These are phyloP conservation scores for Ceratotherium simum DNA, from an alignment of 2,113 vertebrate genomes.

Conservation along the genomic window DNA sequence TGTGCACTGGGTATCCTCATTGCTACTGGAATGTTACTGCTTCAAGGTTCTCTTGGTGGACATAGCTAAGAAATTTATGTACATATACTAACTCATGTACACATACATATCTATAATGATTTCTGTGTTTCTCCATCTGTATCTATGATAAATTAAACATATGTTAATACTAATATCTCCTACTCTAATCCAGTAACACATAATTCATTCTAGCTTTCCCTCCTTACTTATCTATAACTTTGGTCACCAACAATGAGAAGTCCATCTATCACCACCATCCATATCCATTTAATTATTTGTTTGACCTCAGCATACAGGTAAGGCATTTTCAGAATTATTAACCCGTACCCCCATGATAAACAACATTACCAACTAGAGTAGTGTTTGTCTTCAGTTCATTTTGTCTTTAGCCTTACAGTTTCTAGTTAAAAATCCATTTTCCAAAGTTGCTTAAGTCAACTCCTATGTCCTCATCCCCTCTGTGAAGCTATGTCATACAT, in stretches of 20 bases:
- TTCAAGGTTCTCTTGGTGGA: background rate
- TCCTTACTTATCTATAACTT: background rate
- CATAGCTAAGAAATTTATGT: background rate
- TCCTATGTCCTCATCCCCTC: background rate
- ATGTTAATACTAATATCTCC: slow-evolving; percentile 46
- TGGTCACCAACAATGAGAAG: background rate
- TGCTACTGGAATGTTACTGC: background rate
- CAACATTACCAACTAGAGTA: background rate
- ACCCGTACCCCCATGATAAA: background rate
- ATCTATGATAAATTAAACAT: slow-evolving; percentile 45
- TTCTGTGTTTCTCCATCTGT: slow-evolving; percentile 34
- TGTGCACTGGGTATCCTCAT: background rate
- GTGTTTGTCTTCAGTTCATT: background rate
- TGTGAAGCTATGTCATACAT: background rate
- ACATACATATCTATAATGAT: background rate
- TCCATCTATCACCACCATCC: background rate
- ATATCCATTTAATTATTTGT: background rate
- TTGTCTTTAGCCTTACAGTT: background rate
- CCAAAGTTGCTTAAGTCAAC: background rate
- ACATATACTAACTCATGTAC: background rate
- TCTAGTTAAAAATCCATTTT: background rate
- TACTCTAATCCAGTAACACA: background rate
- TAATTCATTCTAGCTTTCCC: background rate
- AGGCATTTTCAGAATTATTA: background rate
- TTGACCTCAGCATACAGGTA: background rate